These are phyloP conservation scores for Kuschelorhynchus macadamiae DNA, from an alignment of 2,888 invertebrate species.

Conservation along the genomic window DNA sequence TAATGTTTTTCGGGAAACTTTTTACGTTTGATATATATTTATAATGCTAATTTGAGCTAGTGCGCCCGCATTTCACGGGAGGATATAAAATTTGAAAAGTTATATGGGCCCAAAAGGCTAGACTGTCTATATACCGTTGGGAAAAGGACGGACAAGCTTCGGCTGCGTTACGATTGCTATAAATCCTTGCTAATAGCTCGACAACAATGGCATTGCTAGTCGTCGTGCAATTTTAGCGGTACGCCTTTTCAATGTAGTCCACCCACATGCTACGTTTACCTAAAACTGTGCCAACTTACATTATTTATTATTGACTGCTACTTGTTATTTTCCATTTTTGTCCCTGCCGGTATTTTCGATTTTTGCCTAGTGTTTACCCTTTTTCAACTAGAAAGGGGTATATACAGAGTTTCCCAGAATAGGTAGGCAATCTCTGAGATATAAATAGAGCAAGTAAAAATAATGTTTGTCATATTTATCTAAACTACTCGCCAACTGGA, in stretches of 20 bases:
- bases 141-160: slow-evolving; percentile 59
- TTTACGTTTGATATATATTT: no score
- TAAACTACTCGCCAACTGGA: no score
- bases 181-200: slow-evolving; percentile 69
- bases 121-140: slow-evolving; percentile 45
- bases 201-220: slow-evolving; percentile 68
- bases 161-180: slow-evolving; percentile 68
- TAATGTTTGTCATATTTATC: no score
- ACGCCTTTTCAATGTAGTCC: slow-evolving; percentile 69
- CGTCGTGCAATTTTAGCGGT: slow-evolving; percentile 66
- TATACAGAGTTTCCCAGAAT: no score
- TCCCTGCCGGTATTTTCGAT: neutral
- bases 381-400: no score
- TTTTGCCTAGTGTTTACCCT: no score
- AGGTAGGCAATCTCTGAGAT: no score
- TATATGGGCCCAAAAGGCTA: slow-evolving; percentile 40
- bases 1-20: no score
- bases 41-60: no score
- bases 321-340: slow-evolving; percentile 39
- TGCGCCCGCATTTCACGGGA: no score
- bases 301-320: slow-evolving; percentile 50
- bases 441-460: no score
- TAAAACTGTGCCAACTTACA: slow-evolving; percentile 59
- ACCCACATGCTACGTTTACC: slow-evolving; percentile 62
- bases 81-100: slow-evolving; percentile 36